Evolutionary conservation across 2,888 invertebrate genomes (phyloP).

Genomic region (Drosophila cognata): DNA sequence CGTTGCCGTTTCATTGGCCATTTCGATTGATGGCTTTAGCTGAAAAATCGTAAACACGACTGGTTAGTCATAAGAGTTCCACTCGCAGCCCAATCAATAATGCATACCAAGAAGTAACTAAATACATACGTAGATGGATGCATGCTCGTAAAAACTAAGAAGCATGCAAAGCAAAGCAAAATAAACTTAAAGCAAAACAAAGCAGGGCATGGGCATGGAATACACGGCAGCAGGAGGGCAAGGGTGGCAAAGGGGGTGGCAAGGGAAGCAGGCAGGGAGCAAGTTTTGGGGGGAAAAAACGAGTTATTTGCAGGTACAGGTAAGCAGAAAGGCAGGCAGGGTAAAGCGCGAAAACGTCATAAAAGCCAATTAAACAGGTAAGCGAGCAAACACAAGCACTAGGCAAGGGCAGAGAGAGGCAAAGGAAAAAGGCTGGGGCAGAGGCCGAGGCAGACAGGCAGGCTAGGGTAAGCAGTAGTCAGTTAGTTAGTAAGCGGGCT

Average conservation of each 20-base stretch:
- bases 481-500: conserved; percentile 11
- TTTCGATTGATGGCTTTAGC: conserved; percentile 61
- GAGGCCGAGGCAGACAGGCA: conserved; percentile 35
- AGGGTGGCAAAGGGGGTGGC: conserved; percentile 11
- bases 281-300: conserved; percentile 58
- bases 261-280: conserved; percentile 5
- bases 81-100: conserved; percentile 65
- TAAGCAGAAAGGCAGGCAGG: conserved; percentile 23
- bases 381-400: conserved; percentile 53
- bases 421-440: conserved; percentile 34
- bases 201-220: conserved; percentile 16
- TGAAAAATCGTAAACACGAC: conserved; percentile 53
- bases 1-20: conserved; percentile 58
- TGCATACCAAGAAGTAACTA: conserved; percentile 69
- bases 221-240: conserved; percentile 33
- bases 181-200: conserved; percentile 21
- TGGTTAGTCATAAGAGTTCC: conserved; percentile 48
- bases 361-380: conserved; percentile 80
- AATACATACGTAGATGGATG: conserved; percentile 21
- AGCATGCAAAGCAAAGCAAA: conserved; percentile 61
- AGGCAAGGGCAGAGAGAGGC: conserved; percentile 26
- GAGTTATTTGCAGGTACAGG: conserved; percentile 57
- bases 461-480: conserved; percentile 19
- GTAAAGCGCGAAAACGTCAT: conserved; percentile 77
- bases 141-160: conserved; percentile 47